phyloP scores from a whole-genome alignment of 2,888 invertebrate species.

The Oegoconia quadripuncta region DNA sequence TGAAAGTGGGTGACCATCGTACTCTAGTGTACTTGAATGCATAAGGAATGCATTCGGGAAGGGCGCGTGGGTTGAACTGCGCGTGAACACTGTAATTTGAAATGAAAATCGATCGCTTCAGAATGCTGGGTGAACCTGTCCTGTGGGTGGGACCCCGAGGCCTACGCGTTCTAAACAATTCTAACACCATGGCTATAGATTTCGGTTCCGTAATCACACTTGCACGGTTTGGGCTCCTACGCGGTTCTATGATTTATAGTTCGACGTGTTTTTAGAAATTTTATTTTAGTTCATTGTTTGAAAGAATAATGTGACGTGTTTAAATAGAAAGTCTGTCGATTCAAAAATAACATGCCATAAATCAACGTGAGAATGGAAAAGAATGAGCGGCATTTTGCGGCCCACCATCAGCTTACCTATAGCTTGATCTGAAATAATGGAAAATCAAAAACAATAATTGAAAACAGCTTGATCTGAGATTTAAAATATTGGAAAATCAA shows the following conservation, averaged over 20 bases:
- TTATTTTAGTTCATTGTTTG: slow-evolving; percentile 21
- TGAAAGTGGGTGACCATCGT: slow-evolving; percentile 45
- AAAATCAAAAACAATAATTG: too few relatives aligned
- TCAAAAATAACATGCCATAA: slow-evolving; percentile 6
- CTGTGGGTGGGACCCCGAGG: slow-evolving; percentile 55
- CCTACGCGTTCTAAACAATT: slow-evolving; percentile 54
- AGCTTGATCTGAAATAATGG: too few relatives aligned
- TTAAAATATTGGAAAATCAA: too few relatives aligned
- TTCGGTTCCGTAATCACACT: slow-evolving; percentile 37
- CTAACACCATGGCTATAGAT: slow-evolving; percentile 39
- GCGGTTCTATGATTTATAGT: slow-evolving; percentile 42
- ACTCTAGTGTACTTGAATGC: slow-evolving; percentile 43
- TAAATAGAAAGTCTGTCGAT: slow-evolving; percentile 16
- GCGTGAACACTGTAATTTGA: slow-evolving; percentile 59
- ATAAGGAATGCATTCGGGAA: slow-evolving; percentile 54
- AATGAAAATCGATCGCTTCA: slow-evolving; percentile 71
- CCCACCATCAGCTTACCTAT: too few relatives aligned
- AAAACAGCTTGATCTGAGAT: too few relatives aligned
- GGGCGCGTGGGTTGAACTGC: slow-evolving; percentile 48
- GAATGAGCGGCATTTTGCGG: too few relatives aligned
- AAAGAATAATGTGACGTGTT: slow-evolving; percentile 15
- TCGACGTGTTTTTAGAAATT: slow-evolving; percentile 15
- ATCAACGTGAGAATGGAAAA: slow-evolving; percentile 1
- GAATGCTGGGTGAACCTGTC: slow-evolving; percentile 59
- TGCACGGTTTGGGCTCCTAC: slow-evolving; percentile 44